These are phyloP conservation scores for Pardosa pseudoannulata DNA, from an alignment of 2,888 invertebrate species.

Conservation along the genomic window DNA sequence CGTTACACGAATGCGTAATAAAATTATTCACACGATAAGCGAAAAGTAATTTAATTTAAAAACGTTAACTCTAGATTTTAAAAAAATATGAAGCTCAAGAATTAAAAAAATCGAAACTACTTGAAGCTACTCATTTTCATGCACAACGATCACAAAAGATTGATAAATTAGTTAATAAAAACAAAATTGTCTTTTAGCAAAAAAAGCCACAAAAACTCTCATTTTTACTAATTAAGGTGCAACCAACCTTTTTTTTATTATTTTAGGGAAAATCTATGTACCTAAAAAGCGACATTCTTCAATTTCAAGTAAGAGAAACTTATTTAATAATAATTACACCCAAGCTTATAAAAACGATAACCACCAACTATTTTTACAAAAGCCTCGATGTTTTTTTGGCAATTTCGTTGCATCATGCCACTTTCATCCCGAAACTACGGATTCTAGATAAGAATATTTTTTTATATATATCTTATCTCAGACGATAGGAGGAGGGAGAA, in stretches of 20 bases:
- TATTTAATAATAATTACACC: not conserved
- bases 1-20: no score
- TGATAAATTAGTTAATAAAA: no score
- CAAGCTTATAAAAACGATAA: not conserved
- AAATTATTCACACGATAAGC: no score
- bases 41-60: no score
- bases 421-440: not conserved
- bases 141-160: no score
- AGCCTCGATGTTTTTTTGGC: not conserved
- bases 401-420: not conserved
- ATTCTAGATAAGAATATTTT: constrained; percentile 22
- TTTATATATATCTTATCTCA: constrained; percentile 28
- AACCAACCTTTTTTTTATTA: not conserved
- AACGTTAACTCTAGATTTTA: no score
- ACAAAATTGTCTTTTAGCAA: no score
- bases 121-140: no score
- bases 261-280: not conserved
- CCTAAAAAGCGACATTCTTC: not conserved
- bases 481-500: not conserved
- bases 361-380: not conserved
- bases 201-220: not conserved
- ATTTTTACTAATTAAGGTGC: not conserved
- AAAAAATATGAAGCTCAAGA: no score
- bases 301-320: not conserved
- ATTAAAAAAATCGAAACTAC: no score